These are phyloP conservation scores for Eugnorisma glareosa DNA, from an alignment of 2,888 invertebrate species.

Conservation along the genomic window DNA sequence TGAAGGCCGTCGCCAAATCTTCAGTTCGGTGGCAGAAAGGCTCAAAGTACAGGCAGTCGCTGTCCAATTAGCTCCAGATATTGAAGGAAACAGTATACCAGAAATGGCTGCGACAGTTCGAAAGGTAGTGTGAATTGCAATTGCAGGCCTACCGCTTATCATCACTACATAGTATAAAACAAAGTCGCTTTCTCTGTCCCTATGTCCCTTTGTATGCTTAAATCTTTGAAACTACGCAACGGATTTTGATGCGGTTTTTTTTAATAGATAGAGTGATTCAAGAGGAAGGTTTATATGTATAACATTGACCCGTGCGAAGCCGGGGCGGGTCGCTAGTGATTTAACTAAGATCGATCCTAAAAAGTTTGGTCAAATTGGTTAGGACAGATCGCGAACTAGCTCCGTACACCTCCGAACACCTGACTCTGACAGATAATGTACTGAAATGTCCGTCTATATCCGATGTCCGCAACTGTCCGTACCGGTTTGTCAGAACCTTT, in stretches of 20 bases:
- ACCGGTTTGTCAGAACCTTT: neutral
- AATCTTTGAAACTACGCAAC: no score
- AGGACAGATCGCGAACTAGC: neutral
- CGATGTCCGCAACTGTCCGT: neutral
- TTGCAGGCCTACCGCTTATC: neutral
- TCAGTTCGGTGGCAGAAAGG: constrained; percentile 70
- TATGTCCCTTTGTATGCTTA: no score
- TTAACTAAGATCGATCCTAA: neutral
- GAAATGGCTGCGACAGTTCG: constrained; percentile 72
- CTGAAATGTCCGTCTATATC: neutral
- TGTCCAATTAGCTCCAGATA: constrained; percentile 73
- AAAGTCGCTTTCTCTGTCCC: no score
- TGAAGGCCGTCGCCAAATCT: constrained; percentile 76
- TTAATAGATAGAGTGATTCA: no score
- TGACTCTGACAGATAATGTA: neutral
- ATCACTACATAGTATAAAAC: no score
- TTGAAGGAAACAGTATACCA: constrained; percentile 70
- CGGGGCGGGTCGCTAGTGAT: no score
- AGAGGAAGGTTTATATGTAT: no score
- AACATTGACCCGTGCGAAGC: no score
- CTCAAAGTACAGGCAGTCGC: constrained; percentile 75
- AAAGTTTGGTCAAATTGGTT: neutral
- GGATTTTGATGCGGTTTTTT: no score
- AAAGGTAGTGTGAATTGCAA: constrained; percentile 67
- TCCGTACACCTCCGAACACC: neutral